Percentiles rank a stretch among this genome's conserved stretches.
Conservation (phyloP, 2,113 vertebrate species). For the Myrmecophaga tridactyla region DNA sequence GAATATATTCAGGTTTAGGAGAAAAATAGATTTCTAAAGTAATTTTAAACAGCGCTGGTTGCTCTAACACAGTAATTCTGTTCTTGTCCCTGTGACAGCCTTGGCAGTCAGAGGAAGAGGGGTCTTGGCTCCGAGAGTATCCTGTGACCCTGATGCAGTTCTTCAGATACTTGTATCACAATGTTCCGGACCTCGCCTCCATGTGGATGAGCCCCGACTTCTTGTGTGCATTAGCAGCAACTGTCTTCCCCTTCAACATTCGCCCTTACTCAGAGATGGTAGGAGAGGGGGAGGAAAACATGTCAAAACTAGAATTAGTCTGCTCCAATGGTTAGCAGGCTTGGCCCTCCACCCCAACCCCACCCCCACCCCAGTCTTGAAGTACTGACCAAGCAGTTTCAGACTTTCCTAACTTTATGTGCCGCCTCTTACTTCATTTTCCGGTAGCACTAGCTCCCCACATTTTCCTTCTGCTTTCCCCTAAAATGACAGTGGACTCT, state of each 20-base stretch:
- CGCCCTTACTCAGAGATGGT: conserved; percentile 99
- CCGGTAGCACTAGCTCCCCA: neutral
- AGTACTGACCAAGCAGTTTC: neutral
- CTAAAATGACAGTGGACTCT: neutral
- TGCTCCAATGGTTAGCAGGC: neutral
- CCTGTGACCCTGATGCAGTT: conserved; percentile 99
- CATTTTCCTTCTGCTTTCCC: neutral
- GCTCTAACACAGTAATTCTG: conserved; percentile 30
- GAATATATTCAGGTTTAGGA: neutral
- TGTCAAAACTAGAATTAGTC: neutral
- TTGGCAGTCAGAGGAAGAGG: conserved; percentile 99
- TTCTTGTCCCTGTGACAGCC: conserved; percentile 83
- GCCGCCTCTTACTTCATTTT: neutral
- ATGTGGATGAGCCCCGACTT: conserved; percentile 99
- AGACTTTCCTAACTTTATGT: neutral
- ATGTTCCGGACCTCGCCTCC: conserved; percentile 92
- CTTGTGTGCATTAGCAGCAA: conserved; percentile 93
- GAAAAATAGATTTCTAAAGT: neutral
- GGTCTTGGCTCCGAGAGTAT: conserved; percentile 98
- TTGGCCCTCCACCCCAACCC: neutral
- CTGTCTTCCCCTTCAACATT: conserved; percentile 98
- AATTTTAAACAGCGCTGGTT: neutral
- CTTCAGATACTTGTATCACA: conserved; percentile 98
- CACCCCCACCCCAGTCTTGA: neutral
- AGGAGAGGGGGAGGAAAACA: conserved; percentile 45